Evolutionary conservation across 2,797 vertebrate species (phyloP).

Genomic region (Phrynocephalus vlangalii): DNA sequence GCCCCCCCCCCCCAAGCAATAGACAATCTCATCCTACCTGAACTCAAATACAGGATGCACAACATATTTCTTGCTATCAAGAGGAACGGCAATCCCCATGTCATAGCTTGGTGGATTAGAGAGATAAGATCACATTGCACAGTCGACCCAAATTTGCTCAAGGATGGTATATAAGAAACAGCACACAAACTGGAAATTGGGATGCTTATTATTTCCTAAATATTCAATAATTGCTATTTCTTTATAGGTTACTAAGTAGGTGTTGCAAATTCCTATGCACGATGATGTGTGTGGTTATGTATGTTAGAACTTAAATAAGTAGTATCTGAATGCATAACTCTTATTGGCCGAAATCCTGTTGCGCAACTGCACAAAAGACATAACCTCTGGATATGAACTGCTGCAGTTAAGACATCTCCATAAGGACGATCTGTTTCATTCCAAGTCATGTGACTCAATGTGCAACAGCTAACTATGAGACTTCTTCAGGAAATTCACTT

Average conservation of each 20-base stretch:
- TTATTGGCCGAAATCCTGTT: neutral
- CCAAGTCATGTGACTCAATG: too few relatives aligned
- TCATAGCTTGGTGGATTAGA: conserved; percentile 44
- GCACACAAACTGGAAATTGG: neutral
- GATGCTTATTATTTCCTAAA: neutral
- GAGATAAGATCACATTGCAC: conserved; percentile 9
- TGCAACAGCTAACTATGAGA: too few relatives aligned
- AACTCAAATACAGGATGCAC: conserved; percentile 56
- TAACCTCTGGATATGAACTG: too few relatives aligned
- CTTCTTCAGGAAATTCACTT: too few relatives aligned
- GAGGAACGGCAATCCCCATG: conserved; percentile 71
- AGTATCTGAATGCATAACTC: neutral
- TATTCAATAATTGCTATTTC: neutral
- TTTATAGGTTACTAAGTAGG: neutral
- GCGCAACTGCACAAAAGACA: too few relatives aligned
- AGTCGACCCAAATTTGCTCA: neutral
- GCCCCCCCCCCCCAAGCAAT: neutral
- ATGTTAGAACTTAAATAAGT: neutral
- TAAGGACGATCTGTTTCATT: too few relatives aligned
- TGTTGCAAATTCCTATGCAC: neutral
- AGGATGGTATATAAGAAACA: neutral
- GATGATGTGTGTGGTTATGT: neutral
- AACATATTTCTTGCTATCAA: conserved; percentile 69
- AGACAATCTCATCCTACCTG: conserved; percentile 48
- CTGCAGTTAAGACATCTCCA: too few relatives aligned